Conservation (phyloP, 2,113 vertebrate genomes). For the Capricornis sumatraensis region DNA sequence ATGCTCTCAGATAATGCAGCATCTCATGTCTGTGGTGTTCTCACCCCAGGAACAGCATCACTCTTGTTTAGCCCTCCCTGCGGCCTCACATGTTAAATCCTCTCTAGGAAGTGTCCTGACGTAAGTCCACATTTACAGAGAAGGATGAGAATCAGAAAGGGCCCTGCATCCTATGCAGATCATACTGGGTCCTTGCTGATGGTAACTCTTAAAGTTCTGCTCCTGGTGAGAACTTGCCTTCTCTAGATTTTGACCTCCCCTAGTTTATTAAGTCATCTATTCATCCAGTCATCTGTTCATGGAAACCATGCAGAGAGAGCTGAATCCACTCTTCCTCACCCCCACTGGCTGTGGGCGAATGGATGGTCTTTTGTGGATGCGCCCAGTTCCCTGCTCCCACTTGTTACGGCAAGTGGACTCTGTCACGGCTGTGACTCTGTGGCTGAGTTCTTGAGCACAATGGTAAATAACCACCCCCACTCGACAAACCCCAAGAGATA, state of each 20-base stretch:
- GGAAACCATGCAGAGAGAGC: background rate
- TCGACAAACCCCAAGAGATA: slow-evolving; percentile 2
- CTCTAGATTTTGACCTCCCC: background rate
- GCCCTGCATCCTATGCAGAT: background rate
- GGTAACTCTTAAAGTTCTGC: background rate
- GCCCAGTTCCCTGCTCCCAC: background rate
- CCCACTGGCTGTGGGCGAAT: background rate
- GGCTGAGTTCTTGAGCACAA: slow-evolving; percentile 5
- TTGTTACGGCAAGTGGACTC: background rate
- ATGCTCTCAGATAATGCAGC: background rate
- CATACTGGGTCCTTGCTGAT: background rate
- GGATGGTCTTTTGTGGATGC: background rate
- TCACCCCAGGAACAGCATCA: background rate
- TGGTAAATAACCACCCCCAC: slow-evolving; percentile 8
- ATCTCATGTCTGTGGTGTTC: background rate
- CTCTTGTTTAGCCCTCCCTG: background rate
- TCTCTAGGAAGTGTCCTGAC: background rate
- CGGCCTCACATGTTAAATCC: background rate
- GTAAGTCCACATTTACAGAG: background rate
- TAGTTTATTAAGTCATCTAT: slow-evolving; percentile 22
- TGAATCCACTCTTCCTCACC: background rate
- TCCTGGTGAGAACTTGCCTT: background rate
- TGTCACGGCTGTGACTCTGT: background rate
- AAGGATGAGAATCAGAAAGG: background rate
- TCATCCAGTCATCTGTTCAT: slow-evolving; percentile 9